Percentiles rank a stretch among this genome's conserved stretches.
These are phyloP conservation scores for Sceloporus undulatus DNA, from an alignment of 2,113 vertebrate genomes.

Conservation along the genomic window DNA sequence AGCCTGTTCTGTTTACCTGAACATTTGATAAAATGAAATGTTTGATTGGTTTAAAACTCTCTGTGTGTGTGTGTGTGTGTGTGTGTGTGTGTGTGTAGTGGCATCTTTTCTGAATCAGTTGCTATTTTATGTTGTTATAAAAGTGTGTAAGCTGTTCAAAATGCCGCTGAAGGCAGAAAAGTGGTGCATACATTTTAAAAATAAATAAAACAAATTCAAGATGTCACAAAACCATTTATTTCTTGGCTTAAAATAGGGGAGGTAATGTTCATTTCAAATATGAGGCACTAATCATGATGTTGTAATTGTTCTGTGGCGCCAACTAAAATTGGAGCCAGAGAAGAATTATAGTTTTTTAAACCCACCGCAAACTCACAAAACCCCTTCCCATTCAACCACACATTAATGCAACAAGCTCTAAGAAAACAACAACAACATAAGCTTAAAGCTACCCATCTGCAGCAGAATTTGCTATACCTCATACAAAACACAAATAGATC, in stretches of 20 bases:
- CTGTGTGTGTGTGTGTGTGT: too few species aligned
- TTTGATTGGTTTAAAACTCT: background rate
- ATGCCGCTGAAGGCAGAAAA: background rate
- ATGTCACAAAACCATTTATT: background rate
- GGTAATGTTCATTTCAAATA: background rate
- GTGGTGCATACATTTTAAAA: background rate
- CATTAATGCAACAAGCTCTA: too few species aligned
- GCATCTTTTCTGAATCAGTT: background rate
- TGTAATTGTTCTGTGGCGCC: background rate
- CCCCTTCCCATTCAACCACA: background rate
- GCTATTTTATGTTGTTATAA: background rate
- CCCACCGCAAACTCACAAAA: background rate
- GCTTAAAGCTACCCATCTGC: background rate
- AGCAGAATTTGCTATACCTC: background rate
- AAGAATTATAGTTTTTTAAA: background rate
- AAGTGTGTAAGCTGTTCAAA: background rate
- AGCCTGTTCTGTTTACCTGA: background rate
- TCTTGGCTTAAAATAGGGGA: background rate
- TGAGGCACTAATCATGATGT: background rate
- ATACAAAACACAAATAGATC: background rate
- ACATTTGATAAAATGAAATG: background rate
- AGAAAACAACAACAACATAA: background rate
- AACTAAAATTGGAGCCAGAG: background rate
- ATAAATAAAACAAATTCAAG: background rate
- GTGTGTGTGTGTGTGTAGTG: too few species aligned